These are phyloP conservation scores for Nicator chloris DNA, from an alignment of 2,113 vertebrate species.

Conservation along the genomic window DNA sequence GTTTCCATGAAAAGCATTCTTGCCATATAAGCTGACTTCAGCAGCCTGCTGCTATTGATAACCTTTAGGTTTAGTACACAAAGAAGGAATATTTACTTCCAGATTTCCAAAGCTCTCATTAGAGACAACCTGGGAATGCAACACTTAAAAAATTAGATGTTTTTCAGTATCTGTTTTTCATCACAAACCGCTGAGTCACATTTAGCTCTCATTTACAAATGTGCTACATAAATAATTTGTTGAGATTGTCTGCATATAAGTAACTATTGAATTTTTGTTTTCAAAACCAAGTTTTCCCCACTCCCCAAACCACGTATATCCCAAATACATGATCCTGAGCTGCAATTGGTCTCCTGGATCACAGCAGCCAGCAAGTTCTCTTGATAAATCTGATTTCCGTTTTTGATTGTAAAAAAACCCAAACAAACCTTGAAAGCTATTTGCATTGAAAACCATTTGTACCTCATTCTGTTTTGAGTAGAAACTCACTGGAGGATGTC, in stretches of 20 bases:
- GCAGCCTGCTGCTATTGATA: conserved; percentile 18
- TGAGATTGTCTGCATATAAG: not conserved
- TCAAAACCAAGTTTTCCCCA: not conserved
- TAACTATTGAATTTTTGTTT: not conserved
- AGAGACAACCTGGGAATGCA: not conserved
- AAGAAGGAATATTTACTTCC: conserved; percentile 3
- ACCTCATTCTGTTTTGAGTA: not conserved
- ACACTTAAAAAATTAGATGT: not conserved
- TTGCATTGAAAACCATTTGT: not conserved
- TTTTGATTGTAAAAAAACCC: not conserved
- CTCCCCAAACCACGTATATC: not conserved
- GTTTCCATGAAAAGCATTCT: not conserved
- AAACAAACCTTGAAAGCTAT: not conserved
- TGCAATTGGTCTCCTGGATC: not conserved
- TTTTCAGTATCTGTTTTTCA: not conserved
- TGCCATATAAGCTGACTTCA: conserved; percentile 7
- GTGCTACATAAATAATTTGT: not conserved
- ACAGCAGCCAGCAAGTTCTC: not conserved
- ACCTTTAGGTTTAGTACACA: not conserved
- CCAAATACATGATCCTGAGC: not conserved
- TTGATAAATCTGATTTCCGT: not conserved
- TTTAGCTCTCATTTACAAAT: not conserved
- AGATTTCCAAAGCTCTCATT: conserved; percentile 19
- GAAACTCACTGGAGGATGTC: not conserved
- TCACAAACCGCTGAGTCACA: not conserved